A percentile compares a stretch with the other conserved stretches of the same genome.
These are phyloP conservation scores for Nomada fabriciana DNA, from an alignment of 2,888 invertebrate genomes.

Conservation along the genomic window DNA sequence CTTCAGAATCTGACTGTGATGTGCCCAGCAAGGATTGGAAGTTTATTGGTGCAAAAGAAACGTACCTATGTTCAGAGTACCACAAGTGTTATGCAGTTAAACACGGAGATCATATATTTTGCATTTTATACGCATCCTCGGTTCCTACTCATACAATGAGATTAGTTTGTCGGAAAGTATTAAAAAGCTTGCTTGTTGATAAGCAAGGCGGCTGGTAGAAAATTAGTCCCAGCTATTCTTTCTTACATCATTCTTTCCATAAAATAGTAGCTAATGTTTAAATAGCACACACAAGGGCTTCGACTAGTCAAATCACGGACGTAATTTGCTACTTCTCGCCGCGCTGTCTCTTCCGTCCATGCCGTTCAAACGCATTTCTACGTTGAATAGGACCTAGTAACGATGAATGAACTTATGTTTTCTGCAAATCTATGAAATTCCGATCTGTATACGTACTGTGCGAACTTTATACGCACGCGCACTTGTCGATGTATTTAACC, in stretches of 20 bases:
- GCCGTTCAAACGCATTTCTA: too few species aligned
- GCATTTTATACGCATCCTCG: constrained; percentile 90
- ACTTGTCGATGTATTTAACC: too few species aligned
- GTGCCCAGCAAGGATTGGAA: constrained; percentile 53
- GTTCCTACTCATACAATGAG: constrained; percentile 92
- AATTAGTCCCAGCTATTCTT: not conserved
- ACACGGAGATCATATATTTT: constrained; percentile 88
- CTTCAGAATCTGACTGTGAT: constrained; percentile 63
- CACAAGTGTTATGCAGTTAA: constrained; percentile 93
- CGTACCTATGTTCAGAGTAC: constrained; percentile 94
- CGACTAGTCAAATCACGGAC: too few species aligned
- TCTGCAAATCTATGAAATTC: too few species aligned
- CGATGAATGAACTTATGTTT: too few species aligned
- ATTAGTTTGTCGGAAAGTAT: constrained; percentile 88
- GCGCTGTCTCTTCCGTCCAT: too few species aligned
- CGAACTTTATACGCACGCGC: too few species aligned
- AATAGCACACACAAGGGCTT: too few species aligned
- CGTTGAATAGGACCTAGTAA: too few species aligned
- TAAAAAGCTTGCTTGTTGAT: constrained; percentile 88
- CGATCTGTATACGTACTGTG: too few species aligned
- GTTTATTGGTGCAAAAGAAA: constrained; percentile 86
- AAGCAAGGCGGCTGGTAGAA: constrained; percentile 90
- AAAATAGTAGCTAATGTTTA: not conserved
- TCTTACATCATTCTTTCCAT: not conserved
- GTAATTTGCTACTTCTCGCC: too few species aligned